These are phyloP conservation scores for Irena cyanogastra DNA, from an alignment of 2,113 vertebrate genomes.

Conservation along the genomic window DNA sequence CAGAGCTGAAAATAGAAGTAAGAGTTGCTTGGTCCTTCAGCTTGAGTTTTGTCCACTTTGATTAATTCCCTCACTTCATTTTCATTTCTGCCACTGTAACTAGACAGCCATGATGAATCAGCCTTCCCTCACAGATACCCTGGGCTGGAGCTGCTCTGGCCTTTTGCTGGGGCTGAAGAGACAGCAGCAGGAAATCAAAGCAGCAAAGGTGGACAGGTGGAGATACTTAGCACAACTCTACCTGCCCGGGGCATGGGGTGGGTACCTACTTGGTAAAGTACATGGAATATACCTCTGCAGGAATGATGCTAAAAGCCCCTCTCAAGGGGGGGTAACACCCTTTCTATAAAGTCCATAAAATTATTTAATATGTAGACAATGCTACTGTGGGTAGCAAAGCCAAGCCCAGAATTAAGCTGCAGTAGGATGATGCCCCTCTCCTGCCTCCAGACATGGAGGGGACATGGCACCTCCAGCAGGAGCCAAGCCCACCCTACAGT, in stretches of 20 bases:
- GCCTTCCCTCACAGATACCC: not conserved
- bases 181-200: not conserved
- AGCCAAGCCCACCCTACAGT: not conserved
- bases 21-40: not conserved
- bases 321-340: not conserved
- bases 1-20: not conserved
- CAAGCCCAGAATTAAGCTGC: not conserved
- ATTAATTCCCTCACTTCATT: not conserved
- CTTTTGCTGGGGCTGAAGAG: not conserved
- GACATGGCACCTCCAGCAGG: not conserved
- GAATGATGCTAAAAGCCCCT: not conserved
- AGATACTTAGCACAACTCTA: not conserved
- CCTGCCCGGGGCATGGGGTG: not conserved
- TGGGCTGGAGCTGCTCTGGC: not conserved
- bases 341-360: not conserved
- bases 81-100: not conserved
- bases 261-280: not conserved
- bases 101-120: not conserved
- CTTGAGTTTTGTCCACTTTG: not conserved
- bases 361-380: not conserved
- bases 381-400: not conserved
- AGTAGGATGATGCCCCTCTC: not conserved
- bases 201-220: not conserved
- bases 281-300: not conserved
- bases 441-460: not conserved